Conservation (phyloP, 2,888 invertebrate genomes). For the Amphipoea oculea region DNA sequence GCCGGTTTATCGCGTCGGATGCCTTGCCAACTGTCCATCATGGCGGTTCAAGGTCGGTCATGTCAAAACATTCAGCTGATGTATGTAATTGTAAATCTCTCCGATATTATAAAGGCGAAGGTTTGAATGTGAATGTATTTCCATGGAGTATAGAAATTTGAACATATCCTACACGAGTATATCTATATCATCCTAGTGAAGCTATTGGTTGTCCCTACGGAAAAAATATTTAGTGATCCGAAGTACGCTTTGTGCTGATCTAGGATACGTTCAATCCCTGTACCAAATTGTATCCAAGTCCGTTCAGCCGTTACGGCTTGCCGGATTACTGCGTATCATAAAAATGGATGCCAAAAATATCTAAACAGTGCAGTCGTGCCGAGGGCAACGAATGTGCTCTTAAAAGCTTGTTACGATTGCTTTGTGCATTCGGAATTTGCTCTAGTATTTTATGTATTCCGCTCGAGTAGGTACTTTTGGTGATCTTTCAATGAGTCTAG, state of each 20-base stretch:
- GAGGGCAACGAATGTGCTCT: slow-evolving; percentile 41
- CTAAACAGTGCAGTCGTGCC: slow-evolving; percentile 40
- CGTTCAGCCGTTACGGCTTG: slow-evolving; percentile 30
- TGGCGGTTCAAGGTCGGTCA: slow-evolving; percentile 77
- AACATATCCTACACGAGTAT: not conserved
- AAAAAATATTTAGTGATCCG: slow-evolving; percentile 8
- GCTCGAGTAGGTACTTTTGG: slow-evolving; percentile 22
- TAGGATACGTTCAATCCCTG: slow-evolving; percentile 21
- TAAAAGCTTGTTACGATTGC: slow-evolving; percentile 48
- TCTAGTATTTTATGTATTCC: slow-evolving; percentile 54
- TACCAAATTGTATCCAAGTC: slow-evolving; percentile 38
- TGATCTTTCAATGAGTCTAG: slow-evolving; percentile 36
- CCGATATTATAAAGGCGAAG: slow-evolving; percentile 19
- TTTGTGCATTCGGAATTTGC: slow-evolving; percentile 54
- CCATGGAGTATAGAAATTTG: not conserved
- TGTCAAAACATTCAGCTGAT: slow-evolving; percentile 69
- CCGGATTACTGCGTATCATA: slow-evolving; percentile 46
- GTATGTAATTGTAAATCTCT: slow-evolving; percentile 57
- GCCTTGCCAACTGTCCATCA: slow-evolving; percentile 73
- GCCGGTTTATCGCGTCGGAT: slow-evolving; percentile 65
- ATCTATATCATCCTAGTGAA: not conserved
- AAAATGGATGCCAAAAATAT: slow-evolving; percentile 60
- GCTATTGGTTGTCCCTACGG: not conserved
- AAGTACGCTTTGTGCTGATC: slow-evolving; percentile 3
- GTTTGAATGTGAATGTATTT: slow-evolving; percentile 6